Conservation (phyloP, 2,888 invertebrate genomes). For the Pandemis cinnamomeana region DNA sequence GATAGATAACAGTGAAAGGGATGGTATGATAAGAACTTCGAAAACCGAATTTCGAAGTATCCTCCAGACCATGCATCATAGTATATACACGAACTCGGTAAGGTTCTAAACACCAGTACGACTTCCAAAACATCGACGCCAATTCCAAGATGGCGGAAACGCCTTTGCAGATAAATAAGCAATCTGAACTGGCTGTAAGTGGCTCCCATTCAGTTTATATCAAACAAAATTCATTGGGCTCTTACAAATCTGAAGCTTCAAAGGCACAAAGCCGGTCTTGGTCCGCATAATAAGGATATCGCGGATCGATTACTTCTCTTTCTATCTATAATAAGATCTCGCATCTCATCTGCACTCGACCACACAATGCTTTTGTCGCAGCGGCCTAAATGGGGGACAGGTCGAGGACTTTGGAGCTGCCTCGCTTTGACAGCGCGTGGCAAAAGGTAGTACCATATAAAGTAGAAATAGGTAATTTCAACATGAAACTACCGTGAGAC, state of each 20-base stretch:
- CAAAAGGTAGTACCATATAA: too few relatives aligned
- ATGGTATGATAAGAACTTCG: too few relatives aligned
- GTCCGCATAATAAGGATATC: constrained; percentile 40
- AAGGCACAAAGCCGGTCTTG: constrained; percentile 36
- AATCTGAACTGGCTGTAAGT: constrained; percentile 19
- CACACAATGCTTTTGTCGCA: constrained; percentile 53
- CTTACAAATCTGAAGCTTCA: constrained; percentile 17
- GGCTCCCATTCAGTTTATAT: constrained; percentile 36
- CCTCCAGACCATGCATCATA: too few relatives aligned
- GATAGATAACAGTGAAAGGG: too few relatives aligned
- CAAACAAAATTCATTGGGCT: constrained; percentile 37
- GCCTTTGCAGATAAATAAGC: constrained; percentile 3
- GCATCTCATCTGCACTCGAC: constrained; percentile 57
- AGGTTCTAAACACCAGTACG: too few relatives aligned
- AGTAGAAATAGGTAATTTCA: too few relatives aligned
- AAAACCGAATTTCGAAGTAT: too few relatives aligned
- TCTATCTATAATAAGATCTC: constrained; percentile 70
- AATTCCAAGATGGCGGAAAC: neutral
- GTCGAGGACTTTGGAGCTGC: neutral
- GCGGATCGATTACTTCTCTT: constrained; percentile 33
- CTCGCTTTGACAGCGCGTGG: neutral
- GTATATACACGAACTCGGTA: too few relatives aligned
- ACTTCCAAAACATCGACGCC: neutral
- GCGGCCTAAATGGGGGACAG: constrained; percentile 35
- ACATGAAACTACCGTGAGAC: too few relatives aligned